Conservation (phyloP, 2,797 vertebrate genomes). For the Spinus olivaceus region DNA sequence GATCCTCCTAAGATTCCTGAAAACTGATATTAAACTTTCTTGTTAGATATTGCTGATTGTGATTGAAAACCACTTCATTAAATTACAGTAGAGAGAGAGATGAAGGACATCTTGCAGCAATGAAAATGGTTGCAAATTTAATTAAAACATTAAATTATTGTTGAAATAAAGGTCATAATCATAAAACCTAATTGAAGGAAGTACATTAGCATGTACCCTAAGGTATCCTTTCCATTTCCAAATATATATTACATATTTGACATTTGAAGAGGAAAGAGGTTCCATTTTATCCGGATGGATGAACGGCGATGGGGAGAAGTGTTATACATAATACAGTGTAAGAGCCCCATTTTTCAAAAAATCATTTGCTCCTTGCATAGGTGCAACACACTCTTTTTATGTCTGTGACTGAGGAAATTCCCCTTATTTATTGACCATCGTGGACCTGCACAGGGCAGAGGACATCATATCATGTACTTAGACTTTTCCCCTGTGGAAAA, state of each 20-base stretch:
- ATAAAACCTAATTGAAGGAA: constrained; percentile 67
- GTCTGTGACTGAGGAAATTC: not conserved
- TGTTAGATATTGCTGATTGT: constrained; percentile 41
- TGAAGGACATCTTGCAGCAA: constrained; percentile 62
- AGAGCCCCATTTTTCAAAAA: constrained; percentile 34
- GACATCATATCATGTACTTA: not conserved
- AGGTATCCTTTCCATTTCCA: constrained; percentile 55
- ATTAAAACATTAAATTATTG: constrained; percentile 74
- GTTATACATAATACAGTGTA: constrained; percentile 7
- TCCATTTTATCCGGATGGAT: constrained; percentile 55
- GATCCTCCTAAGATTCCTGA: not conserved
- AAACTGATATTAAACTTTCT: constrained; percentile 48
- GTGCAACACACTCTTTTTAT: not conserved
- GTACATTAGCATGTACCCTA: constrained; percentile 61
- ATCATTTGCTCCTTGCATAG: constrained; percentile 24
- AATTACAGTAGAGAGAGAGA: constrained; percentile 48
- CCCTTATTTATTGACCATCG: not conserved
- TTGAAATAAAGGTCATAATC: constrained; percentile 71
- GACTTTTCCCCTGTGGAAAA: not conserved
- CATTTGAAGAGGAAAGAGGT: constrained; percentile 61
- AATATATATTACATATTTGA: constrained; percentile 59
- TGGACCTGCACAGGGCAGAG: not conserved
- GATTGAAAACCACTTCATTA: constrained; percentile 64
- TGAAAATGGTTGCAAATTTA: constrained; percentile 65
- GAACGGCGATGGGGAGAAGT: constrained; percentile 14